Base-by-base conservation (phyloP, 2,113 vertebrate genomes). In the Gymnogyps californianus region DNA sequence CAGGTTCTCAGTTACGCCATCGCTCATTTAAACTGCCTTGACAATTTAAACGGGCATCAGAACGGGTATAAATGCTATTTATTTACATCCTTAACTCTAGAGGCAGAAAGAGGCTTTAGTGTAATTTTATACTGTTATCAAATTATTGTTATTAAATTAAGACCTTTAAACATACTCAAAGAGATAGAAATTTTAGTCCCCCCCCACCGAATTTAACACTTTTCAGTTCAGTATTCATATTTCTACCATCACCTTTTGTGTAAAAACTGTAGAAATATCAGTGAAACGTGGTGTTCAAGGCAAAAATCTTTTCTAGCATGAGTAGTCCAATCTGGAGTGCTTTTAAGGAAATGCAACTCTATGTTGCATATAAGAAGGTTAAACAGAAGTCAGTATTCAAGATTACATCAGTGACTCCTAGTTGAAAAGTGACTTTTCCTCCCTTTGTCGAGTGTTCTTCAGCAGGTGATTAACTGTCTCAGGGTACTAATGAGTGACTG, bases 221-320 rank as follows among this genome's bases (percentile, higher is more conserved):
- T 95, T 58, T 34, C 61, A 89, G 13, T 42, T 59, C 31, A 81
- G 18, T n/a, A 34, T 29, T 70, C 12, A 6, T 32, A n/a, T 70
- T 88, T 83, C 19, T 78, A 14, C 12, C 4, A 31, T 36, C 44
- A 61, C 1, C 4, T 89, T 83, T 38, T 31, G 29, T 57, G 10
- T 67, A 55, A 89, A 89, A 74, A 38, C 14, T 51, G 36, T 11
- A 52, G 32, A 67, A 52, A 4, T 61, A 54, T 51, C 31, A 75
- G 10, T 15, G 19, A 74, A 93, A 83, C 0, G 0, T 64, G 44
- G 6, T 18, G 34, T 34, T 96, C 6, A 4, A 65, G 40, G n/a
- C 36, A 79, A 72, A 92, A 71, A 46, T 24, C 8, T 83, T 71
- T 79, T 11, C 54, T 58, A n/a, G 36, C 18, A 14, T 61, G 6